phyloP scores from a whole-genome alignment of 2,888 invertebrate genomes.

The Caenorhabditis drosophilae region DNA sequence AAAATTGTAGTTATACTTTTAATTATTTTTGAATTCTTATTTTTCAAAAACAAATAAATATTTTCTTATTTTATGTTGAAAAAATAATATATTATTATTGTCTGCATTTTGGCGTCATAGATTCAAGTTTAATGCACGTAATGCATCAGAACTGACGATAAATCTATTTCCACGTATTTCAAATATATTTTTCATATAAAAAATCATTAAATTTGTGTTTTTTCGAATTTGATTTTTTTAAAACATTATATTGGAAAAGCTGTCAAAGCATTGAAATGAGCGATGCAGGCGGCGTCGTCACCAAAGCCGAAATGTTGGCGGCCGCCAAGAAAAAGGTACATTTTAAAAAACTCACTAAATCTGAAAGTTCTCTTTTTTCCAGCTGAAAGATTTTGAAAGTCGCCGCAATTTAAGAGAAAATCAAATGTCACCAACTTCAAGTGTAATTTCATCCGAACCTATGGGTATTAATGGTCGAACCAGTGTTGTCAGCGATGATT shows the following conservation, averaged over 20 bases:
- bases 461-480: constrained; percentile 20
- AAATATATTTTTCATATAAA: background rate
- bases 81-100: no score
- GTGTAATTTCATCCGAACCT: constrained; percentile 31
- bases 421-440: constrained; percentile 21
- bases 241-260: no score
- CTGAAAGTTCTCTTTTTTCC: constrained; percentile 8
- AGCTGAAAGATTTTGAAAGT: constrained; percentile 51
- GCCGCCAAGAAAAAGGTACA: constrained; percentile 49
- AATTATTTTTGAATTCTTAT: no score
- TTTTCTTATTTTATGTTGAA: no score
- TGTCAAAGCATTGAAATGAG: no score
- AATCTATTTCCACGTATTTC: no score
- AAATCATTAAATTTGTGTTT: background rate
- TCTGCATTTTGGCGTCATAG: no score
- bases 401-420: constrained; percentile 27
- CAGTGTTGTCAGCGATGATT: constrained; percentile 29
- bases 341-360: constrained; percentile 1
- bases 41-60: no score
- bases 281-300: constrained; percentile 22
- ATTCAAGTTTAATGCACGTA: no score
- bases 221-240: constrained; percentile 6
- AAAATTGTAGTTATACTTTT: no score
- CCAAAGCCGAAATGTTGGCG: constrained; percentile 51
- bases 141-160: no score